A percentile compares a stretch with the other conserved stretches of the same genome.
Conservation (phyloP, 2,113 vertebrate genomes). For the Centropus unirufus region DNA sequence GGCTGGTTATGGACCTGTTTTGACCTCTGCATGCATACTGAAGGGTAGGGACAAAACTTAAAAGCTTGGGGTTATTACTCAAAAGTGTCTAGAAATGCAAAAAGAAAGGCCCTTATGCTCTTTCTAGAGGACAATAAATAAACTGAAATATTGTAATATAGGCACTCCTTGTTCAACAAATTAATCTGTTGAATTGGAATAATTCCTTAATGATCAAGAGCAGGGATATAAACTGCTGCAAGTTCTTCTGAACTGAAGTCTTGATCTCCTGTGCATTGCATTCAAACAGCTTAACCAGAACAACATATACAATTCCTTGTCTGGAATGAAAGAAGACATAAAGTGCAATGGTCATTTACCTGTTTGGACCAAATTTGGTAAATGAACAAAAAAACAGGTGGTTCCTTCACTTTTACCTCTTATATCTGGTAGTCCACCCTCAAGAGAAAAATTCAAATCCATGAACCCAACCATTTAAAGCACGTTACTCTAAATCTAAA, state of each 20-base stretch:
- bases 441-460: background rate
- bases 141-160: background rate
- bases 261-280: background rate
- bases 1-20: background rate
- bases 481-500: slow-evolving; percentile 66
- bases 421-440: background rate
- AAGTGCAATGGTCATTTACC: background rate
- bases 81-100: background rate
- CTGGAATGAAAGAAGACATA: background rate
- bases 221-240: background rate
- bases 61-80: background rate
- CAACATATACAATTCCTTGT: background rate
- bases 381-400: background rate
- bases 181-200: background rate
- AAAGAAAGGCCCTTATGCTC: background rate
- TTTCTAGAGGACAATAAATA: background rate
- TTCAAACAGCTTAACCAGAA: background rate
- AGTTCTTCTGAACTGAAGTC: background rate
- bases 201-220: background rate
- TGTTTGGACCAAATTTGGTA: background rate
- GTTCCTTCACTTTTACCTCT: background rate
- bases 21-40: background rate
- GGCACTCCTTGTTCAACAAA: background rate
- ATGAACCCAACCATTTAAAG: background rate
- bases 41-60: background rate